These are phyloP conservation scores for Carposina sasakii DNA, from an alignment of 1,140 invertebrate species.

Conservation along the genomic window DNA sequence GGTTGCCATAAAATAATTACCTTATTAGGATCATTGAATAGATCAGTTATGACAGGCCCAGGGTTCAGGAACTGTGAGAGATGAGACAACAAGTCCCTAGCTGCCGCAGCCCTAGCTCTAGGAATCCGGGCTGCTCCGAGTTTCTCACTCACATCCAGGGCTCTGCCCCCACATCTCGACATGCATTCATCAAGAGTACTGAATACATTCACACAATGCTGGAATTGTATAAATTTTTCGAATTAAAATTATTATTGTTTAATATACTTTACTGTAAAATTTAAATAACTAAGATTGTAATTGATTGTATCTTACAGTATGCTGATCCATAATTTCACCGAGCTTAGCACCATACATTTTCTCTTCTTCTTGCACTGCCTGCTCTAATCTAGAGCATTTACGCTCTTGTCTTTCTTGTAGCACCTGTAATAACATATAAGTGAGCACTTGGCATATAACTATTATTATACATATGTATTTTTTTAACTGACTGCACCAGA, in stretches of 20 bases:
- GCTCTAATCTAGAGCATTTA: conserved; percentile 91
- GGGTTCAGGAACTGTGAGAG: conserved; percentile 94
- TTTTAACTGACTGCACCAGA: too few species aligned
- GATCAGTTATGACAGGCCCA: conserved; percentile 86
- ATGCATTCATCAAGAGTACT: conserved; percentile 96
- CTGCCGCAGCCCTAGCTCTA: conserved; percentile 93
- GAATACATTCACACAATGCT: conserved; percentile 89
- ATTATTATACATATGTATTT: too few species aligned
- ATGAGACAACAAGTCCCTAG: conserved; percentile 94
- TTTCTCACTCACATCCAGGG: conserved; percentile 97
- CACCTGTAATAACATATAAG: conserved; percentile 72
- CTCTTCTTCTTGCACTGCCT: conserved; percentile 89
- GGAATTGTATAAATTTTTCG: conserved; percentile 36
- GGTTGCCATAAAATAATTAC: conserved; percentile 59
- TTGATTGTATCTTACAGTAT: conserved; percentile 83
- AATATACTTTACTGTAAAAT: too few species aligned
- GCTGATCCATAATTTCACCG: conserved; percentile 88
- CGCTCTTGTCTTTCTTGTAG: conserved; percentile 89
- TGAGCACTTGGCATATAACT: neutral
- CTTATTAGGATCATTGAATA: conserved; percentile 90
- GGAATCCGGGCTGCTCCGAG: conserved; percentile 97
- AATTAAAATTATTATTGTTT: conserved; percentile 1
- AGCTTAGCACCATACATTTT: conserved; percentile 87
- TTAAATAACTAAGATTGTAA: too few species aligned
- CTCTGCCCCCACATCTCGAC: conserved; percentile 96